Evolutionary conservation across 2,888 invertebrate genomes (phyloP), one percentile per base, ranked within the genome.

Genomic region (Pasiphila rectangulata): DNA sequence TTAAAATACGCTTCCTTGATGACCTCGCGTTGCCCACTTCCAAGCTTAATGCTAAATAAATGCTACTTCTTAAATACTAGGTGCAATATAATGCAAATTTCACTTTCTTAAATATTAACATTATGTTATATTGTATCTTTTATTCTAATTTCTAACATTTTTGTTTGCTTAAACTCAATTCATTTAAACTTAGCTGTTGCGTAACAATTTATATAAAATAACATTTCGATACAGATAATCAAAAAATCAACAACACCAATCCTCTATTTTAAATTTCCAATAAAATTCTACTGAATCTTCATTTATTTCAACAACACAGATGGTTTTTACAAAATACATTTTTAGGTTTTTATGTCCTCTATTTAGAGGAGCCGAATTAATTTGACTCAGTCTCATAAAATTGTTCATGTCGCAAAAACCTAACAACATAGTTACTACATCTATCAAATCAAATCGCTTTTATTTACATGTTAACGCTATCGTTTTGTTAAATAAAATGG

Each of bases 41-140:
- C 76, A 65, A 63, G 67, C 23, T 53, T 32, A 19, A 50, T 69
- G 72, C 76, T 71, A 53, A 32, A 60, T 51, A 81, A 84, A 85
- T 77, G 62, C 81, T 79, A 83, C 77, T 66, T 71, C 81, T 85
- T 83, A 85, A 55, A 57, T 63, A 36, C 83, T 86, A 86, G 74
- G 86, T 87, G 86, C 86, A 82, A 76, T 83, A 83, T 76, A 79
- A 80, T 81, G 79, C 79, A 67, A 75, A 75, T 76, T 63, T 69
- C 66, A 69, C 67, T 60, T 73, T 63, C 45, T 75, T 75, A 75
- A 66, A 54, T 53, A 54, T 36, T 67, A 63, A 68, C 62, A 66
- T 56, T 45, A 63, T 68, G 69, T 65, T 64, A 65, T 72, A 74
- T 65, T 73, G 61, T 75, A 77, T n/a, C n/a, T 10, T 16, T 17